Base-by-base conservation (phyloP, 1,140 invertebrate species). In the Listronotus oregonensis region DNA sequence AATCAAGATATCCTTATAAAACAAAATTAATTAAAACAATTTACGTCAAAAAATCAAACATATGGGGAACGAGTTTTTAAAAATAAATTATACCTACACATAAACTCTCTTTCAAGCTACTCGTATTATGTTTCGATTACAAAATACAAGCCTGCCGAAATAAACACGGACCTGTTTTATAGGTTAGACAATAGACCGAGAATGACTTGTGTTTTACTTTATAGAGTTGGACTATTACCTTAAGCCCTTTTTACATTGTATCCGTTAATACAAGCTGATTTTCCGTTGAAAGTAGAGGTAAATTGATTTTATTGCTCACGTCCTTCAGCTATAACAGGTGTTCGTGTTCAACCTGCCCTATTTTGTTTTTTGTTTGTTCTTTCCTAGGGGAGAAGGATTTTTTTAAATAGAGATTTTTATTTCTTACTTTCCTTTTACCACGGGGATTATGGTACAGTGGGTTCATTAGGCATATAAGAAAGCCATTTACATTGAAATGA, bases 261-360 rank as follows among this genome's bases (percentile, higher is more conserved):
- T 32, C 50, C 11, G 7, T 52, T 52, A 8, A 9, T 37, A 37
- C 21, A 6, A 12, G 32, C 27, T 31, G 50, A 37, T 31, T 52
- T 52, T 52, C 50, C 50, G 50, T 52, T 52, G 32, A 18, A 31
- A 17, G 34, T 37, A 37, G 34, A 37, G 34, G 12, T 31, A 52
- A 31, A 52, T 52, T 52, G 50, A 52, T 52, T 52, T 52, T 52
- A 52, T 52, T 52, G 50, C 50, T n/a, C 17, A 52, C 18, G 50
- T 17, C 43, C 14, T 18, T 14, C 43, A 17, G 14, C 17, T 46
- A 31, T 17, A 52, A 52, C 50, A 52, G 50, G 50, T 52, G 50
- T 52, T 52, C 50, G 34, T 37, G 34, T 37, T 10, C 34, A 47
- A 52, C 50, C 50, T 52, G 50, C 50, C 50, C 50, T 52, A 31